Conservation (phyloP, 2,113 vertebrate genomes). For the Gila orcuttii region DNA sequence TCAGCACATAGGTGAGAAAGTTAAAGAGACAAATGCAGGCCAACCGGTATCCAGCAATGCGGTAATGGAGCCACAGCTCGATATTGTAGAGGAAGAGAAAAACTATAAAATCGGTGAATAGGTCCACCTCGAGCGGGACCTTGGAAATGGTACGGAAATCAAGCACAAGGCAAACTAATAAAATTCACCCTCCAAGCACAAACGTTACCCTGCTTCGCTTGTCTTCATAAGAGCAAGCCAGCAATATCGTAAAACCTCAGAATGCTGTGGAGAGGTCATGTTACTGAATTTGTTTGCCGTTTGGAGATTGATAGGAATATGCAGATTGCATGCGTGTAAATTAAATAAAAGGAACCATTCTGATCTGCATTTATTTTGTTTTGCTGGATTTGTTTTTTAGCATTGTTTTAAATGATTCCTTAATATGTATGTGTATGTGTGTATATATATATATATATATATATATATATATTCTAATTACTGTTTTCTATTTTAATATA, state of each 20-base stretch:
- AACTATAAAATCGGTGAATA: slow-evolving; percentile 54
- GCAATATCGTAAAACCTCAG: slow-evolving; percentile 45
- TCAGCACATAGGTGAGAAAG: slow-evolving; percentile 53
- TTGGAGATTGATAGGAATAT: neutral
- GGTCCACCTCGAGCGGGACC: slow-evolving; percentile 46
- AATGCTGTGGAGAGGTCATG: slow-evolving; percentile 20
- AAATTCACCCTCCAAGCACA: slow-evolving; percentile 47
- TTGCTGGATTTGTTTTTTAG: neutral
- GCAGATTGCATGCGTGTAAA: neutral
- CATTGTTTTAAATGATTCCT: no score
- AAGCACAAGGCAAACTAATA: slow-evolving; percentile 53
- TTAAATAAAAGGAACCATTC: neutral
- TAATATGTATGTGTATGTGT: no score
- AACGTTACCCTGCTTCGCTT: slow-evolving; percentile 24
- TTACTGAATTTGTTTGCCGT: neutral
- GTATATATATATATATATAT: no score
- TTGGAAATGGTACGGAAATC: slow-evolving; percentile 53
- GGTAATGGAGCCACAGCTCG: slow-evolving; percentile 46
- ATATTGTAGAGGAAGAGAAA: slow-evolving; percentile 45
- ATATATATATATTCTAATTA: no score
- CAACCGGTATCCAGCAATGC: slow-evolving; percentile 39
- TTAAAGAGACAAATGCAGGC: slow-evolving; percentile 53
- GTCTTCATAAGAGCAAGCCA: slow-evolving; percentile 37
- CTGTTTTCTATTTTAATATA: neutral
- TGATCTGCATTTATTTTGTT: neutral